Evolutionary conservation across 2,888 invertebrate species (phyloP).

Genomic region (Plagiodera versicolora): DNA sequence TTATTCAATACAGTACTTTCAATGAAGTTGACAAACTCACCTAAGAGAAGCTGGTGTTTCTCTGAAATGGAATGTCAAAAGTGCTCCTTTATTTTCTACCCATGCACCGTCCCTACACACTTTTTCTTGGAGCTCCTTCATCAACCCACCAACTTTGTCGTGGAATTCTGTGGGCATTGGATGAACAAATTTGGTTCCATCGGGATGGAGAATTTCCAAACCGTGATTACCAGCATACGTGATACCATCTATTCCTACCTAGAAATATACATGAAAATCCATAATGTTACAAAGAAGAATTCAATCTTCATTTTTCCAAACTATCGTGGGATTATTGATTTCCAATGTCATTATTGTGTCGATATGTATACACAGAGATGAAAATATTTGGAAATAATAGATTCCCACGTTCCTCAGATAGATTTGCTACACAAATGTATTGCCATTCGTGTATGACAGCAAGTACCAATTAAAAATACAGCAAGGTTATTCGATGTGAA

Average conservation of each 20-base stretch:
- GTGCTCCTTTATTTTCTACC: constrained; percentile 89
- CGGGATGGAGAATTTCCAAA: constrained; percentile 84
- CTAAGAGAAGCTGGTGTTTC: constrained; percentile 76
- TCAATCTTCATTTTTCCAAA: too few species aligned
- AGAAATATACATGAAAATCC: background rate
- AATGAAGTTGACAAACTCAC: too few species aligned
- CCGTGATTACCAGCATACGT: constrained; percentile 91
- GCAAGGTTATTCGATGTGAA: background rate
- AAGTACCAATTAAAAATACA: too few species aligned
- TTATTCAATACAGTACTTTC: too few species aligned
- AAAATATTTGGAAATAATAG: too few species aligned
- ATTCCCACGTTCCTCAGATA: too few species aligned
- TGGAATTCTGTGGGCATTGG: constrained; percentile 87
- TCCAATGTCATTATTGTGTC: too few species aligned
- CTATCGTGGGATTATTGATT: too few species aligned
- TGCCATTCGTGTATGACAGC: too few species aligned
- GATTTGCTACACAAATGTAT: background rate
- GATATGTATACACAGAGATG: too few species aligned
- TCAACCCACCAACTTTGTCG: constrained; percentile 74
- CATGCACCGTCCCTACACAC: constrained; percentile 86
- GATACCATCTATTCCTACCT: constrained; percentile 85
- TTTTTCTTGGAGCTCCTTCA: constrained; percentile 80
- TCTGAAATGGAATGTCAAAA: constrained; percentile 85
- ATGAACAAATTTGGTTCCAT: constrained; percentile 87
- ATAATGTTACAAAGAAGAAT: too few species aligned